These are phyloP conservation scores for Arctopsyche grandis DNA, from an alignment of 1,140 invertebrate genomes.

Conservation along the genomic window DNA sequence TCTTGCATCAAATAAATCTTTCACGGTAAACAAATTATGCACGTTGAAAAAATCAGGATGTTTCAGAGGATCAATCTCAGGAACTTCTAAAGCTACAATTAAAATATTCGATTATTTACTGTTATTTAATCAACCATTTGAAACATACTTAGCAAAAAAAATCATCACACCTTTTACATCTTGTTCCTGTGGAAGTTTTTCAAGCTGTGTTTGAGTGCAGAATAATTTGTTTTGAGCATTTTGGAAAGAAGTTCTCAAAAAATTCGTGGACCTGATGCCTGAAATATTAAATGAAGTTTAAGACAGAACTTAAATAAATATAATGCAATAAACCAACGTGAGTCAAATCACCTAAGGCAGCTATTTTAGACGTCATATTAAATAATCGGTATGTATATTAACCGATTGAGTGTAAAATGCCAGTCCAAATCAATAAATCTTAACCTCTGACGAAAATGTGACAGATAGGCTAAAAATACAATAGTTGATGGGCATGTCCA, in stretches of 20 bases:
- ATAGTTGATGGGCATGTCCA: background rate
- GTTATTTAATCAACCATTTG: background rate
- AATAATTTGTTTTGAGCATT: constrained; percentile 19
- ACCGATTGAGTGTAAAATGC: background rate
- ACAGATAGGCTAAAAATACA: background rate
- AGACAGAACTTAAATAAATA: background rate
- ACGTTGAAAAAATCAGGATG: constrained; percentile 92
- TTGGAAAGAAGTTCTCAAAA: background rate
- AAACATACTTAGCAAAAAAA: background rate
- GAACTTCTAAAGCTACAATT: constrained; percentile 29
- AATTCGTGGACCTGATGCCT: background rate
- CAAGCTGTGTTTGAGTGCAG: background rate
- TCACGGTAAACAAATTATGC: constrained; percentile 85
- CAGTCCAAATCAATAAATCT: background rate
- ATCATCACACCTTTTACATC: background rate
- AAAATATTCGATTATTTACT: background rate
- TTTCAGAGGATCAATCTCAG: constrained; percentile 64
- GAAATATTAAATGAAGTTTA: background rate
- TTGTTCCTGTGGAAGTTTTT: background rate
- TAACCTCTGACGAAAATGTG: constrained; percentile 19
- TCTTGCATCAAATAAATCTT: constrained; percentile 90
- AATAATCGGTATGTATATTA: background rate
- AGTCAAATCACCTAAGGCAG: background rate
- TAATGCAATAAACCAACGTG: background rate
- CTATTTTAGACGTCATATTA: constrained; percentile 15